Conservation (phyloP, 2,888 invertebrate species). For the Norana najaformis region DNA sequence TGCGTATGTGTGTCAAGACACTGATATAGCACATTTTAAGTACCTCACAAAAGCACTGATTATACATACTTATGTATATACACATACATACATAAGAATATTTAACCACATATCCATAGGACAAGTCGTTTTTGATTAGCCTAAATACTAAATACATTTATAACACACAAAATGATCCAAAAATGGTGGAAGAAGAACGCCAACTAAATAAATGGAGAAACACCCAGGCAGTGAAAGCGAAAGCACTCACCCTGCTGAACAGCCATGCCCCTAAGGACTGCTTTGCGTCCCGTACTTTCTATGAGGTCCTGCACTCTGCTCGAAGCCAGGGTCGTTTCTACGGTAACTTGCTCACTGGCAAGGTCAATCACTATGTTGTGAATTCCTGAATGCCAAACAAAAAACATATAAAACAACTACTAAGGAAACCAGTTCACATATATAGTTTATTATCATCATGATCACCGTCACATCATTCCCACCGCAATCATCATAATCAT, state of each 20-base stretch:
- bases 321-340: constrained; percentile 72
- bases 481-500: background rate
- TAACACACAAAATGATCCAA: background rate
- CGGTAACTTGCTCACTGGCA: constrained; percentile 72
- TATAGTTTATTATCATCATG: background rate
- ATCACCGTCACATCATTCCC: background rate
- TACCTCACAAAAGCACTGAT: no score
- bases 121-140: background rate
- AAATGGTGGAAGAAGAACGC: background rate
- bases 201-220: background rate
- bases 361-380: constrained; percentile 67
- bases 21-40: no score
- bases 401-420: background rate
- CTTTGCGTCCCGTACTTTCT: constrained; percentile 72
- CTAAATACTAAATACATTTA: background rate
- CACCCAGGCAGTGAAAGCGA: background rate
- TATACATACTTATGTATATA: background rate
- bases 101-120: no score
- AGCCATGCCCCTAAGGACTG: constrained; percentile 80
- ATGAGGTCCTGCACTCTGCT: constrained; percentile 67
- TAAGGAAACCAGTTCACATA: no score
- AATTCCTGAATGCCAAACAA: no score
- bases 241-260: constrained; percentile 36
- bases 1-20: no score
- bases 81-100: background rate